These are phyloP conservation scores for Hoplias malabaricus DNA, from an alignment of 2,113 vertebrate genomes.

Conservation along the genomic window DNA sequence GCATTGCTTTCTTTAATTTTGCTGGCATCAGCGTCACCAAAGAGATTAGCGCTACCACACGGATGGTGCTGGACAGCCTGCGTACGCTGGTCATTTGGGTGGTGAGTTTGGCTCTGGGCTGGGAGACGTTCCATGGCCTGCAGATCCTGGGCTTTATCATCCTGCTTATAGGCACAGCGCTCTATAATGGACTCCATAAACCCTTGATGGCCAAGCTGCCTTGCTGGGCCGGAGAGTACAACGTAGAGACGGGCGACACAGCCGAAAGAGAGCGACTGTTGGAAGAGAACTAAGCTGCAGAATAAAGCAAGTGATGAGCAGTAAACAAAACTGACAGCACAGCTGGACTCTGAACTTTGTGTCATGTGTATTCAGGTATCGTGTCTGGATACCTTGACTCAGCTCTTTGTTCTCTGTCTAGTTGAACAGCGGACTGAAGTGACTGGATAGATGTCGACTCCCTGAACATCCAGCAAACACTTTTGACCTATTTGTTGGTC, in stretches of 20 bases:
- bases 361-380: background rate
- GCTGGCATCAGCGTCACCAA: constrained; percentile 95
- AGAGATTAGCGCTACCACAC: constrained; percentile 93
- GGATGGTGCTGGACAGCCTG: constrained; percentile 95
- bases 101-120: constrained; percentile 83
- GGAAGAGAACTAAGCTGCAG: constrained; percentile 26
- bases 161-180: constrained; percentile 78
- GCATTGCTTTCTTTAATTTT: constrained; percentile 97
- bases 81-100: constrained; percentile 89
- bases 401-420: background rate
- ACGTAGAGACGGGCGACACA: constrained; percentile 38
- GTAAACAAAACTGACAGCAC: background rate
- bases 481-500: background rate
- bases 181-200: constrained; percentile 88
- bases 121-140: constrained; percentile 86
- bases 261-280: constrained; percentile 78
- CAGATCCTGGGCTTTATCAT: constrained; percentile 88
- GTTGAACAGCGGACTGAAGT: background rate
- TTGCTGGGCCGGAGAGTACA: constrained; percentile 18
- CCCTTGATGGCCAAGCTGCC: constrained; percentile 74
- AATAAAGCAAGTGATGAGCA: constrained; percentile 54
- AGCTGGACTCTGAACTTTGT: background rate
- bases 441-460: background rate
- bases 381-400: background rate
- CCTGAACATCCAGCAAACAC: background rate